A percentile compares a stretch with the other conserved stretches of the same genome.
Evolutionary conservation across 2,888 invertebrate genomes (phyloP).

Genomic region (Halictus quadricinctus): DNA sequence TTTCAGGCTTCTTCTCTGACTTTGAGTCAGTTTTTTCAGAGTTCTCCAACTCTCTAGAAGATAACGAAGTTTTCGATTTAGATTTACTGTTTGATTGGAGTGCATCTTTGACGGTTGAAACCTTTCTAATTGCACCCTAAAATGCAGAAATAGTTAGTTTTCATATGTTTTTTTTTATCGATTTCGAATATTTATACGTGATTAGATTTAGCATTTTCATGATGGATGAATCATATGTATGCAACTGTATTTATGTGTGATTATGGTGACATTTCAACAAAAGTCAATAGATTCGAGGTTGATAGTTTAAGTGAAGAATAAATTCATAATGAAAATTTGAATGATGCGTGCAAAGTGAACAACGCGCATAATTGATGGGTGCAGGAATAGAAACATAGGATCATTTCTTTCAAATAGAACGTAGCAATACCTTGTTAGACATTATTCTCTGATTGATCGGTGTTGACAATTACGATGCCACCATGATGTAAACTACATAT

Average conservation of each 20-base stretch:
- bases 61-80: conserved; percentile 30
- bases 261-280: conserved; percentile 19
- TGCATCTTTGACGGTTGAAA: conserved; percentile 46
- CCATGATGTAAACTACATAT: conserved; percentile 68
- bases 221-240: conserved; percentile 4
- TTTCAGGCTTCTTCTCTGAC: conserved; percentile 34
- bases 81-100: conserved; percentile 27
- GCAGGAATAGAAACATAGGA: neutral
- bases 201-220: neutral
- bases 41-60: conserved; percentile 24
- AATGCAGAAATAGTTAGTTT: neutral
- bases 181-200: neutral
- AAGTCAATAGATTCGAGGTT: conserved; percentile 64
- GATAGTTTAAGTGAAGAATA: conserved; percentile 22
- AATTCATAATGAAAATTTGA: neutral
- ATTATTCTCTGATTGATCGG: conserved; percentile 69
- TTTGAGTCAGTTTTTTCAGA: conserved; percentile 39
- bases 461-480: conserved; percentile 69
- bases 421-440: conserved; percentile 69
- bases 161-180: neutral
- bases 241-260: conserved; percentile 14
- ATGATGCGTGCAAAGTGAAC: neutral
- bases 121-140: conserved; percentile 69
- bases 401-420: neutral
- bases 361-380: no score